A percentile compares a stretch with the other conserved stretches of the same genome.
Conservation (phyloP, 2,888 invertebrate species). For the Macrosoma leucophasiata region DNA sequence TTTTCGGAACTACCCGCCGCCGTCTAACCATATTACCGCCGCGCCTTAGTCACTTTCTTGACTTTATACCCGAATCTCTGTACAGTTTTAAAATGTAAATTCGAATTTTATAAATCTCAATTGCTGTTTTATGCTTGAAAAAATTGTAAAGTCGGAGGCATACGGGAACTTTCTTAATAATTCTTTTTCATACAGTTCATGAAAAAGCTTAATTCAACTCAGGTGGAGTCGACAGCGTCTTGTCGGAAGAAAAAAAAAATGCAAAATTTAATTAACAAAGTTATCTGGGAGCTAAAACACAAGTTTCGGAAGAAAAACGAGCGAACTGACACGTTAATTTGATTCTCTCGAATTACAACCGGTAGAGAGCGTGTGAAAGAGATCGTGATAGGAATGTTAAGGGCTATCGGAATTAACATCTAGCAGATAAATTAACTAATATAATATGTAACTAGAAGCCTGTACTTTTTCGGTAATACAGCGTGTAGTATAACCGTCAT, state of each 20-base stretch:
- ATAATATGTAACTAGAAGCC: background rate
- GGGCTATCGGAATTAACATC: constrained; percentile 17
- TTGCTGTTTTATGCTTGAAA: no score
- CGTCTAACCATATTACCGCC: constrained; percentile 37
- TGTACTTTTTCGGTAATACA: background rate
- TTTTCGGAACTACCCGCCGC: constrained; percentile 46
- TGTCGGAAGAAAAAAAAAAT: constrained; percentile 44
- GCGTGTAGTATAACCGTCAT: no score
- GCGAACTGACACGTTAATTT: constrained; percentile 67
- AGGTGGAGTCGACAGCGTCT: constrained; percentile 39
- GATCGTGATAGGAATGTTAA: constrained; percentile 53
- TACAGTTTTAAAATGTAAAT: no score
- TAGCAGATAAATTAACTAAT: background rate
- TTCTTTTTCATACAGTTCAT: constrained; percentile 37
- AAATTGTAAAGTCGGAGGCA: constrained; percentile 23
- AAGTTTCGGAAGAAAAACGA: constrained; percentile 71
- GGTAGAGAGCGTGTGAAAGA: constrained; percentile 50
- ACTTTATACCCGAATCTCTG: no score
- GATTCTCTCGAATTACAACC: constrained; percentile 64
- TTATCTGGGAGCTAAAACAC: constrained; percentile 66
- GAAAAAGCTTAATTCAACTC: constrained; percentile 46
- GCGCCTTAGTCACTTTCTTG: constrained; percentile 1
- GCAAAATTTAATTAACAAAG: constrained; percentile 73
- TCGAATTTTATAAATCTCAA: no score
- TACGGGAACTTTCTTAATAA: constrained; percentile 32